Evolutionary conservation across 2,113 vertebrate species (phyloP), one percentile per base, ranked within the genome.

Genomic region (Hiodon alosoides): DNA sequence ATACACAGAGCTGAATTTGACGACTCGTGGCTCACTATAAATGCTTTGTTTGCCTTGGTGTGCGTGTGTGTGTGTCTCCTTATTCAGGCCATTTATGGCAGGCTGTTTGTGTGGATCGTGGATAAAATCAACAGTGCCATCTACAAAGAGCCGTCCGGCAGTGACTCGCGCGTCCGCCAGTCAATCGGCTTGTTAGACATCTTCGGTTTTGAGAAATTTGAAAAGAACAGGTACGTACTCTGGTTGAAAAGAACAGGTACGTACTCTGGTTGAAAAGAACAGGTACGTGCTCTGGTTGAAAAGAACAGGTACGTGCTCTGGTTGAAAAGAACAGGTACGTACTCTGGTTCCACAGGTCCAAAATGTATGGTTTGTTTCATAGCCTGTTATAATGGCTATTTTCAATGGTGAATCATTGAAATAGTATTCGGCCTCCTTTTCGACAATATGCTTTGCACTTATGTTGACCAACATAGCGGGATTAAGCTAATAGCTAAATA

Each of bases 131-230:
- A 99, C 77, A 78, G 80, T 6, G 91, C 92, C 5, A 95, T 95
- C 85, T 89, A 90, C 76, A 92, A 90, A 0, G 84, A 80, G 4
- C 0, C 88, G n/a, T 68, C 80, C 13, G 81, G 85, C 53, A 81
- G 83, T 59, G 47, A 84, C 65, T 86, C 83, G 79, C 77, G 80
- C 5, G 79, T 74, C 10, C 80, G 17, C 64, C 89, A 89, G 17
- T 91, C 94, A 77, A 91, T 98, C 4, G 96, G 96, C 17, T 89
- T 99, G 57, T 85, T 99, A n/a, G 97, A 99, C 66, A 98, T 99
- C 84, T 99, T 98, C 82, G 97, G 97, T 59, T 99, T 99, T 88
- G 97, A 99, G 89, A 98, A 98, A 81, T 99, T 99, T 78, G 65
- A 78, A 16, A 91, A 85, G 59, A 99, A 99, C 86, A 98, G 97